Base-by-base conservation (phyloP, 2,113 vertebrate genomes). In the Crotalus tigris region DNA sequence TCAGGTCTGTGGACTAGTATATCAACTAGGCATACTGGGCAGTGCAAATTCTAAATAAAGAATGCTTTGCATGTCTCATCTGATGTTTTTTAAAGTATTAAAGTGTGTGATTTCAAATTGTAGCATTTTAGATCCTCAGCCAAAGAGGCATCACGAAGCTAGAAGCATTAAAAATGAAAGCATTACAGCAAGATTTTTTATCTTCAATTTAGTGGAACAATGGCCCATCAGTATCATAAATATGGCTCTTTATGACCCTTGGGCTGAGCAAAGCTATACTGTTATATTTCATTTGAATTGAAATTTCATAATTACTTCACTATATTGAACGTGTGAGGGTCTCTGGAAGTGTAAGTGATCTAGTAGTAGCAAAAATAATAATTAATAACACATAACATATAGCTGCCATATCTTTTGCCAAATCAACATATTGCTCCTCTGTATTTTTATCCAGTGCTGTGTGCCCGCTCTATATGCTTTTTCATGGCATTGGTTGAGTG, bases 261-360 rank as follows among this genome's bases (percentile, higher is more conserved):
- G 0, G 19, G 75, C 17, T 81, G 11, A 2, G 12, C 39, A 44
- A 59, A 23, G 21, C 88, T 39, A 89, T 59, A 2, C 33, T 59
- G 11, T 87, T 85, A 17, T 55, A 85, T 24, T 85, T 21, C 17
- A 21, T 85, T n/a, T 51, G 11, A 91, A 23, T 46, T 85, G 55
- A 33, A 91, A 57, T 85, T 7, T 51, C n/a, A 51, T 58, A 29
- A 7, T 91, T 90, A 94, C 53, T 57, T 59, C 75, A 85, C 39
- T 58, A 81, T 93, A 90, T 46, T 93, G 94, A 64, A 92, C 26
- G 46, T 91, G 92, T 75, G 21, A 4, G 23, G 24, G 44, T 57
- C 29, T 85, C n/a, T 39, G 33, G 54, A 75, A 53, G 26, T 85
- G 12, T 55, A 57, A 3, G 24, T 57, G 53, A 85, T 13, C 11